These are phyloP conservation scores for Rutilus rutilus DNA, from an alignment of 2,113 vertebrate species.

Conservation along the genomic window DNA sequence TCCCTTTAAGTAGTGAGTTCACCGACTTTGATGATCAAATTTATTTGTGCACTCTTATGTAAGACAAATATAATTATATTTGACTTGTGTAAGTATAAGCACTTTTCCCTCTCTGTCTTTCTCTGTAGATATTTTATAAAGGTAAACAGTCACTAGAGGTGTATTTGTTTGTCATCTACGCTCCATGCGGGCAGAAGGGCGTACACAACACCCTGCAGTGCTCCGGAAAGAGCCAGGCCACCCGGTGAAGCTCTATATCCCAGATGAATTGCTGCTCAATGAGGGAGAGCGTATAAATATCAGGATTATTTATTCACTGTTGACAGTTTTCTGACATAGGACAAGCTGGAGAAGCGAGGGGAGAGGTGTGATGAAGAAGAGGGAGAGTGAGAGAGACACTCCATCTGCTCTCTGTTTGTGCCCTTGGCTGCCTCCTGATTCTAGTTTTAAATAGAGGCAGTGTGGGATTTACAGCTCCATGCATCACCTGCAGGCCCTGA, in stretches of 20 bases:
- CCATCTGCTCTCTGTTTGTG: conserved; percentile 57
- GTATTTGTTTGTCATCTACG: background rate
- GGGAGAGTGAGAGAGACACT: conserved; percentile 33
- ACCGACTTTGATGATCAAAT: background rate
- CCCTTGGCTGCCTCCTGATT: conserved; percentile 39
- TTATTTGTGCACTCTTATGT: background rate
- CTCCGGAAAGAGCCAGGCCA: conserved; percentile 6
- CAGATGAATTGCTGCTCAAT: conserved; percentile 15
- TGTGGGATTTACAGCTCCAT: conserved; percentile 41
- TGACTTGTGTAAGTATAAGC: background rate
- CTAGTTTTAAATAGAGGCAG: conserved; percentile 43
- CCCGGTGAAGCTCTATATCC: conserved; percentile 14
- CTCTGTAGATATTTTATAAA: background rate
- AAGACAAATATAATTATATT: background rate
- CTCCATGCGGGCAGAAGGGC: background rate
- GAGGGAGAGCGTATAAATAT: conserved; percentile 30
- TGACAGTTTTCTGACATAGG: conserved; percentile 49
- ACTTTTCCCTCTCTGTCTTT: background rate
- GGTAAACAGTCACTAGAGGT: background rate
- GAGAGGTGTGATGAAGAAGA: conserved; percentile 28
- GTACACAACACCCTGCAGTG: conserved; percentile 4
- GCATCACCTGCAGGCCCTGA: conserved; percentile 39
- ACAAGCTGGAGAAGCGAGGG: conserved; percentile 4
- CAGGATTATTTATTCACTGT: conserved; percentile 48
- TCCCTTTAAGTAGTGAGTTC: background rate